Base-by-base conservation (phyloP, 2,797 vertebrate species). In the Characodon lateralis region DNA sequence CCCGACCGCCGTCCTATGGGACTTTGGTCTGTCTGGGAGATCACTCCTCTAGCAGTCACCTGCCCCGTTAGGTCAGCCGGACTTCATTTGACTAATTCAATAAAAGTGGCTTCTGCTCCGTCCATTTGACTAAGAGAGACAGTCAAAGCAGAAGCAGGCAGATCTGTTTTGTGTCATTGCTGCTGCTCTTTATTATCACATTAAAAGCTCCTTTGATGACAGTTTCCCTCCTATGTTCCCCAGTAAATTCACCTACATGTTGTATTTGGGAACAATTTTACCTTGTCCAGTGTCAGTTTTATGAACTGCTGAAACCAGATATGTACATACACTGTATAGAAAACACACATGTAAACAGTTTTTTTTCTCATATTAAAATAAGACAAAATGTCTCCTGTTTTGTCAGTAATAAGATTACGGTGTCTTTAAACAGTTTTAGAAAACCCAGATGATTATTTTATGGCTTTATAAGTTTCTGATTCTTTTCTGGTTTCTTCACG, bases 61-160 rank as follows among this genome's bases (percentile, higher is more conserved):
- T 89, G 86, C 85, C 87, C 76, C 78, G 73, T 93, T 92, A 95
- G 84, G 88, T 94, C 92, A 93, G 72, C 82, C 79, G 61, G 22
- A 87, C 87, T 85, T 92, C 75, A 95, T 95, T 95, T 95, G 91
- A 92, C 92, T 95, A 93, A 95, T 86, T 94, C 85, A 94, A 94
- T 95, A 93, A 93, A 50, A 80, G 31, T 0, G 28, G 75, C 80
- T 79, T 76, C 79, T 75, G 80, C 46, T 69, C 71, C 28, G 50
- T 81, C 55, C 70, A 51, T 79, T 80, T 74, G 56, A 79, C 69
- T 78, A 66, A 85, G 78, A 76, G 77, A 74, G 78, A 51, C 48
- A 73, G 78, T 41, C 68, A 53, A 73, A 46, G 68, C 66, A 69
- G 76, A 79, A 59, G 31, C 74, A 76, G 65, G 66, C 56, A 59